Evolutionary conservation across 1,140 invertebrate species (phyloP).

Genomic region (Trichomalopsis sarcophagae): DNA sequence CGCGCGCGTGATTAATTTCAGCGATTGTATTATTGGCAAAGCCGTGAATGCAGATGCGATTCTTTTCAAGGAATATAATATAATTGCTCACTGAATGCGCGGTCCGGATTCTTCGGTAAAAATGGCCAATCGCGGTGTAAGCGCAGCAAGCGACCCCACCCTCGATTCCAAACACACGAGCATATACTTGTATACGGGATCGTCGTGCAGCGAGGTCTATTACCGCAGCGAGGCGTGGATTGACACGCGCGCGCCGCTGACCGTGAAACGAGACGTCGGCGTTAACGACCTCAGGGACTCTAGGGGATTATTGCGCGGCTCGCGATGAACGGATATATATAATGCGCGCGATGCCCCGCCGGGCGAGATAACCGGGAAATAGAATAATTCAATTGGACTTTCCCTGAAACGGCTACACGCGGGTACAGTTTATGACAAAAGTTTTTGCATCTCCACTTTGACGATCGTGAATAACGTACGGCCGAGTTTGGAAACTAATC

Average conservation of each 20-base stretch:
- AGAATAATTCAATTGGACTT: slow-evolving; percentile 46
- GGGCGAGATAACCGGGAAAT: slow-evolving; percentile 18
- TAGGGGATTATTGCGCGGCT: slow-evolving; percentile 9
- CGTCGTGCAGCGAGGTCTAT: background rate
- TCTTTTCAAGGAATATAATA: no score
- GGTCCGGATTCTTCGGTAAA: background rate
- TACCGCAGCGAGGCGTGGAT: background rate
- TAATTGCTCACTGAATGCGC: no score
- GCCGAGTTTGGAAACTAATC: background rate
- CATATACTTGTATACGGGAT: background rate
- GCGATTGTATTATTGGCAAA: background rate
- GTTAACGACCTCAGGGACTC: slow-evolving; percentile 13
- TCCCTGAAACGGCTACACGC: slow-evolving; percentile 20
- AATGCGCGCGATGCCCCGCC: slow-evolving; percentile 17
- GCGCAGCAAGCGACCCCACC: background rate
- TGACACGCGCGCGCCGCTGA: slow-evolving; percentile 1
- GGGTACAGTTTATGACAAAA: slow-evolving; percentile 8
- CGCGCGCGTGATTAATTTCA: background rate
- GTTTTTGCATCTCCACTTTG: background rate
- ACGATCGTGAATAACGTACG: background rate
- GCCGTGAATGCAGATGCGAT: no score
- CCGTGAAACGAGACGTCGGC: slow-evolving; percentile 12
- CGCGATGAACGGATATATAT: slow-evolving; percentile 35
- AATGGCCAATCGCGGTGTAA: background rate
- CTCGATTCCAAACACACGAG: no score